Evolutionary conservation across 2,113 vertebrate genomes (phyloP).

Genomic region (Acrocephalus arundinaceus): DNA sequence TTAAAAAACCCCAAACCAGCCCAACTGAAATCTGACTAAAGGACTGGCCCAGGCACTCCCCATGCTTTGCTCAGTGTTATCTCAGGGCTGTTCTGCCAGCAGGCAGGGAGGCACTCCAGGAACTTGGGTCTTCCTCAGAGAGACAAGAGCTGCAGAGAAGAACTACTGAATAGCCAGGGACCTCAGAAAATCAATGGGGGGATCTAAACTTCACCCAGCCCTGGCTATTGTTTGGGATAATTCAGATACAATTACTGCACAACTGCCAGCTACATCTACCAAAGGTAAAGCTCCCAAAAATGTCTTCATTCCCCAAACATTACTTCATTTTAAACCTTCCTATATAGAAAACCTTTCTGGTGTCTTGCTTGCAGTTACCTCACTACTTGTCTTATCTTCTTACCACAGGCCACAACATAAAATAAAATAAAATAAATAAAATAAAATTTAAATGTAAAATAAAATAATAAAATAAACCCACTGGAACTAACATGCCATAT

Average conservation of each 20-base stretch:
- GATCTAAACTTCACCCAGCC: background rate
- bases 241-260: background rate
- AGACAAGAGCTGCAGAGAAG: background rate
- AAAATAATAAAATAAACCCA: slow-evolving; percentile 17
- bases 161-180: background rate
- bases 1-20: background rate
- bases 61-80: background rate
- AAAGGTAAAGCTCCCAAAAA: background rate
- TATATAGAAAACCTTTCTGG: background rate
- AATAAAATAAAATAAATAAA: background rate
- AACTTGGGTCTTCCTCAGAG: background rate
- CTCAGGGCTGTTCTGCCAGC: background rate
- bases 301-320: background rate
- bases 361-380: background rate
- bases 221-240: background rate
- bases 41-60: background rate
- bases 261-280: background rate
- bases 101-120: background rate
- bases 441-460: no score
- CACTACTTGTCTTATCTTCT: slow-evolving; percentile 50
- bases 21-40: background rate
- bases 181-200: background rate
- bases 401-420: slow-evolving; percentile 52
- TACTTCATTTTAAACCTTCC: background rate
- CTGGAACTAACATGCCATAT: slow-evolving; percentile 39